A percentile compares a stretch with the other conserved stretches of the same genome.
Conservation (phyloP, 2,797 vertebrate species). For the Poeciliopsis infans region DNA sequence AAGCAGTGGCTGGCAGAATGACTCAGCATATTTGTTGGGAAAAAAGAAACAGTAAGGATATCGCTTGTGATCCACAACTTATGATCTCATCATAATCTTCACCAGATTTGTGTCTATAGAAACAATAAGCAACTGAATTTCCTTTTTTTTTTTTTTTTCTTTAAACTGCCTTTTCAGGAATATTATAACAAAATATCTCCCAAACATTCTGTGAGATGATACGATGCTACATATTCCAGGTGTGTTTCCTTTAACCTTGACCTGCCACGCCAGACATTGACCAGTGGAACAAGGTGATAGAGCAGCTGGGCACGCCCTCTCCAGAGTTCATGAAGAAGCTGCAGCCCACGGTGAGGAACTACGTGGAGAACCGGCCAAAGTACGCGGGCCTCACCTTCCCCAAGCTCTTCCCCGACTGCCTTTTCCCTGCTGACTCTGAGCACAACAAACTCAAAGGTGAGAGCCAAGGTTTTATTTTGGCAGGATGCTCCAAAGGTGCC, state of each 20-base stretch:
- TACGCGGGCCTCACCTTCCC: slow-evolving; percentile 97
- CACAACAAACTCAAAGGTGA: slow-evolving; percentile 99
- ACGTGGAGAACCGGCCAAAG: slow-evolving; percentile 98
- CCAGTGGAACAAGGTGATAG: slow-evolving; percentile 99
- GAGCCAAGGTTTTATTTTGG: slow-evolving; percentile 16
- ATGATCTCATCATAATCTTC: neutral
- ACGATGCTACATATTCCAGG: slow-evolving; percentile 23
- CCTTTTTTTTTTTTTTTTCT: no score
- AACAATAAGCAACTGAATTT: neutral
- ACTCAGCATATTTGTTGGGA: neutral
- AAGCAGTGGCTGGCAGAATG: neutral
- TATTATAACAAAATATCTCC: neutral
- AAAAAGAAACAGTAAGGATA: slow-evolving; percentile 14
- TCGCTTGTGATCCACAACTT: neutral
- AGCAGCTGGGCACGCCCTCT: slow-evolving; percentile 95
- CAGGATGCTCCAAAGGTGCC: neutral
- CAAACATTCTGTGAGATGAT: slow-evolving; percentile 1
- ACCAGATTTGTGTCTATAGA: neutral
- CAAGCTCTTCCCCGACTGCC: slow-evolving; percentile 98
- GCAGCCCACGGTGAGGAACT: slow-evolving; percentile 98
- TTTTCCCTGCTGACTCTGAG: slow-evolving; percentile 98
- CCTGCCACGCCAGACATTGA: slow-evolving; percentile 90
- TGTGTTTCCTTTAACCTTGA: slow-evolving; percentile 83
- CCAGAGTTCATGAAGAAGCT: slow-evolving; percentile 99
- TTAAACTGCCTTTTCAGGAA: neutral